A percentile compares a stretch with the other conserved stretches of the same genome.
These are phyloP conservation scores for Ricordea florida DNA, from an alignment of 92 coral and sea anemone species.

Conservation along the genomic window DNA sequence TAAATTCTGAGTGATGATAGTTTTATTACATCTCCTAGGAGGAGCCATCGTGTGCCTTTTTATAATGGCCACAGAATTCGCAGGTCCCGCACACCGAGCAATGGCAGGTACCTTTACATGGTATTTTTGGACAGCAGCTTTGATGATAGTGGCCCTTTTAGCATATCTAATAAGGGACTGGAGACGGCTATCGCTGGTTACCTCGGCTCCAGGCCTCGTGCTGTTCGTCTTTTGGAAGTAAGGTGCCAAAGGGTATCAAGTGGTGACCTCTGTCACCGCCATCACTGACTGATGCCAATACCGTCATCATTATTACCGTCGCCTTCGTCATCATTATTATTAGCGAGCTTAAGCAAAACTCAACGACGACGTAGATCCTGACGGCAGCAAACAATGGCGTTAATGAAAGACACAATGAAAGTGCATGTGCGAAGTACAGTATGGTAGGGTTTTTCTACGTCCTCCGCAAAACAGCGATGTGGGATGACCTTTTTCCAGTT, in stretches of 20 bases:
- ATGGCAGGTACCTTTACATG: constrained; percentile 90
- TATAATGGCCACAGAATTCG: constrained; percentile 93
- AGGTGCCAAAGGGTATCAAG: not conserved
- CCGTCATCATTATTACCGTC: not conserved
- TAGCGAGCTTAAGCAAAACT: too few species aligned
- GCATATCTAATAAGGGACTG: constrained; percentile 97
- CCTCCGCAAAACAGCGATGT: too few species aligned
- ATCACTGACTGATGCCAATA: not conserved
- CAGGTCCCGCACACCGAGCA: constrained; percentile 84
- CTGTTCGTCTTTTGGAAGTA: constrained; percentile 86
- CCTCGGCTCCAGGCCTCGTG: constrained; percentile 87
- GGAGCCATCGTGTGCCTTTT: constrained; percentile 91
- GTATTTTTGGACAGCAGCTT: constrained; percentile 89
- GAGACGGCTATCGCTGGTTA: constrained; percentile 80
- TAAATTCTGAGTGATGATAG: too few species aligned
- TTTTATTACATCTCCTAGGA: constrained; percentile 70
- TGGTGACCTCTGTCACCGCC: not conserved
- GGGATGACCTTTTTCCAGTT: too few species aligned
- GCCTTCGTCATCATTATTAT: too few species aligned
- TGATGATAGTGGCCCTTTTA: constrained; percentile 78
- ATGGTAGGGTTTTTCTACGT: too few species aligned
- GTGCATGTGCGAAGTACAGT: too few species aligned
- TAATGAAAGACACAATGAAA: too few species aligned
- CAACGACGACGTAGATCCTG: too few species aligned
- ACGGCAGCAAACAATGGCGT: too few species aligned